Evolutionary conservation across 2,797 vertebrate genomes (phyloP).

Genomic region (Novumbra hubbsi): DNA sequence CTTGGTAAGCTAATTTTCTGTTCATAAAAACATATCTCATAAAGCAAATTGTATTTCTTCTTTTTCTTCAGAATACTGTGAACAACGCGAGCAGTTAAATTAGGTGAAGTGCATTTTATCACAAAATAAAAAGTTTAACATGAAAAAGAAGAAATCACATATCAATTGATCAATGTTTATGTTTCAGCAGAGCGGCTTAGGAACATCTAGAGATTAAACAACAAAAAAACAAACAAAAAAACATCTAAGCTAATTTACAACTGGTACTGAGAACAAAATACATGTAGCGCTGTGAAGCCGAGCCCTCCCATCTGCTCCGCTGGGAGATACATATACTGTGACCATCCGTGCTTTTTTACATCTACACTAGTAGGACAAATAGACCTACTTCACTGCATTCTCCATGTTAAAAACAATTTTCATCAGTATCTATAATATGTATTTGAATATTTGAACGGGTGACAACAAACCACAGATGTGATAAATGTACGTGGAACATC

Average conservation of each 20-base stretch:
- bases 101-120: background rate
- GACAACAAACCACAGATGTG: background rate
- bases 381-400: background rate
- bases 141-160: background rate
- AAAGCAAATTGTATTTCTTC: background rate
- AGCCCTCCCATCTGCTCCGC: conserved; percentile 73
- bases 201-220: conserved; percentile 13
- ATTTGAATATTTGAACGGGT: background rate
- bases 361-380: background rate
- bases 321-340: conserved; percentile 56
- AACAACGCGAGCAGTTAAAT: background rate
- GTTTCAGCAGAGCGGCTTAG: background rate
- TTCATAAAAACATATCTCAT: background rate
- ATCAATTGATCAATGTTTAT: conserved; percentile 2
- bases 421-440: background rate
- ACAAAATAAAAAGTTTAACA: background rate
- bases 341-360: conserved; percentile 61
- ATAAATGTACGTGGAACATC: background rate
- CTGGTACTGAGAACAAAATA: conserved; percentile 54
- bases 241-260: background rate
- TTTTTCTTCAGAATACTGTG: background rate
- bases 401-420: background rate
- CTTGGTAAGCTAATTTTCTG: background rate
- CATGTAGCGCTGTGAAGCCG: conserved; percentile 65
- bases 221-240: background rate